These are phyloP conservation scores for Pterois miles DNA, from an alignment of 2,797 vertebrate genomes.

Conservation along the genomic window DNA sequence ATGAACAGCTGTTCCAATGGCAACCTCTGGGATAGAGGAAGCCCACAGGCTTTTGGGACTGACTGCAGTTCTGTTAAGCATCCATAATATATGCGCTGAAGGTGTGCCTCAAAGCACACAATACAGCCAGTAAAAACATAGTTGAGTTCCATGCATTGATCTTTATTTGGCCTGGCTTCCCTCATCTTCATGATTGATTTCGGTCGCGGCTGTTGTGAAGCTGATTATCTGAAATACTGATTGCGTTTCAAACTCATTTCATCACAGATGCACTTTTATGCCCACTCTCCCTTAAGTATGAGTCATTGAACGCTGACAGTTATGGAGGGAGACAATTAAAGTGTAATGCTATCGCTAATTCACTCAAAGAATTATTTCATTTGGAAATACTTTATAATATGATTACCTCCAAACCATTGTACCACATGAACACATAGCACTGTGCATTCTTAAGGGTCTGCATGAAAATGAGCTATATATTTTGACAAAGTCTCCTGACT, in stretches of 20 bases:
- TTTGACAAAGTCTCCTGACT: background rate
- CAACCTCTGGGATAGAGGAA: constrained; percentile 41
- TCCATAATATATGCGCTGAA: constrained; percentile 51
- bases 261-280: constrained; percentile 33
- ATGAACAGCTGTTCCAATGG: constrained; percentile 62
- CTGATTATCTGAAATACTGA: constrained; percentile 19
- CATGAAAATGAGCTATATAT: background rate
- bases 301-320: constrained; percentile 13
- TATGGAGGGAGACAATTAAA: constrained; percentile 38
- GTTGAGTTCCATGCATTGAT: background rate
- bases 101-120: constrained; percentile 23
- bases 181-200: constrained; percentile 21
- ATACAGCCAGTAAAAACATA: constrained; percentile 4
- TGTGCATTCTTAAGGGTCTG: background rate
- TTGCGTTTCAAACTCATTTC: constrained; percentile 16
- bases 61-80: constrained; percentile 47
- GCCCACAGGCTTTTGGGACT: constrained; percentile 36
- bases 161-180: constrained; percentile 18
- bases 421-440: background rate
- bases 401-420: background rate
- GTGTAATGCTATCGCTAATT: constrained; percentile 35
- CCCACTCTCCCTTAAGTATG: constrained; percentile 8
- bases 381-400: constrained; percentile 19
- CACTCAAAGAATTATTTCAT: constrained; percentile 10
- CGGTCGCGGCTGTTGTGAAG: background rate